A percentile compares a stretch with the other conserved stretches of the same genome.
Conservation (phyloP, 2,113 vertebrate species). For the Connochaetes taurinus region DNA sequence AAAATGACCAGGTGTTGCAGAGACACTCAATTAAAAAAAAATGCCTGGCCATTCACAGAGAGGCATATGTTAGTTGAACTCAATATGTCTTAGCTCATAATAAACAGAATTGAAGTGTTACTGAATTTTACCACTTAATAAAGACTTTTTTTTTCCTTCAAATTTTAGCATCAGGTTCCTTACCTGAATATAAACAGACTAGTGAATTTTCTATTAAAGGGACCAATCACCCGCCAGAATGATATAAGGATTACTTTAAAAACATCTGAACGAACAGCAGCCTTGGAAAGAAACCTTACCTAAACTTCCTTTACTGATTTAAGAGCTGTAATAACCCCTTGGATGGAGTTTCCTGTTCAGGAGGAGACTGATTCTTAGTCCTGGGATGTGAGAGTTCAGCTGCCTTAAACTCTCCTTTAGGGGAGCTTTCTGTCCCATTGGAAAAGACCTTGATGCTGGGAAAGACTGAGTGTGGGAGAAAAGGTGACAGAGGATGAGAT, state of each 20-base stretch:
- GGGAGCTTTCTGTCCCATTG: rapidly evolving
- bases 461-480: background rate
- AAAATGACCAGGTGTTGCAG: background rate
- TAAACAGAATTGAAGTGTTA: background rate
- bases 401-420: background rate
- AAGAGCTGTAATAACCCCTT: background rate
- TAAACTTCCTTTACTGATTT: background rate
- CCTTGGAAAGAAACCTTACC: background rate
- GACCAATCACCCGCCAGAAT: background rate
- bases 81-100: background rate
- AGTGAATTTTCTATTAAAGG: background rate
- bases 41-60: background rate
- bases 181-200: background rate
- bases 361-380: background rate
- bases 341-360: background rate
- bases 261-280: background rate
- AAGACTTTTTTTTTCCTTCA: background rate
- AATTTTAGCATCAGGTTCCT: background rate
- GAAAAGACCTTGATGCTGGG: background rate
- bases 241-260: background rate
- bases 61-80: background rate
- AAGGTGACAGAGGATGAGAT: background rate
- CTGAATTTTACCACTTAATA: background rate
- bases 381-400: background rate
- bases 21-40: background rate